Base-by-base conservation (phyloP, 1,140 invertebrate genomes). In the Epicauta chinensis region DNA sequence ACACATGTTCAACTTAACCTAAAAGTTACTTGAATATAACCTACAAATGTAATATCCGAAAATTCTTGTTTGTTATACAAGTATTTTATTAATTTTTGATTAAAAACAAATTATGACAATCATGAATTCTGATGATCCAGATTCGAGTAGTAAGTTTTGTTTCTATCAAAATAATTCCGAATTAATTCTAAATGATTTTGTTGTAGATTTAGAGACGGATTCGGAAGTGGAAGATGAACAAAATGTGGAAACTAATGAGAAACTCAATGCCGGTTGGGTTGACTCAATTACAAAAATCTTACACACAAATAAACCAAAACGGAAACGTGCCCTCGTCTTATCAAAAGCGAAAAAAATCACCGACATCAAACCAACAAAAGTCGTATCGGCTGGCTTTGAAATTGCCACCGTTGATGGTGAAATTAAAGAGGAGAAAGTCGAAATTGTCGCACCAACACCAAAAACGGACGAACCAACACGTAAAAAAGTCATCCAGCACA, bases 211-310 rank as follows among this genome's bases (percentile, higher is more conserved):
- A 3, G 23, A 23, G 4, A 7, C 23, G 4, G 23, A 23, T 23
- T 0, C 7, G 4, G 23, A 23, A 23, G 1, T 23, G 4, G 23
- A 23, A 23, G 23, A 23, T 7, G 23, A 23, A 23, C 23, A 23
- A 23, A 14, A 29, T 32, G 41, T 30, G 5, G 23, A 32, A 4
- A 44, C 41, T 44, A 13, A 16, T 2, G 41, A 15, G 0, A 44
- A 56, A 23, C 45, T 59, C 10, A 82, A 81, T 64, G 67, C 69
- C 56, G 78, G 75, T n/a, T 82, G 76, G 84, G 84, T 82, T 37
- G 80, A 86, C 71, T 83, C 80, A 3, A 78, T 87, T 68, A 74
- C 78, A 35, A 86, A 87, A 72, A 86, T 91, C 63, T 71, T 91
- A 17, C 77, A 78, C 39, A 79, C 81, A 15, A 82, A 77, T 35